Base-by-base conservation (phyloP, 2,888 invertebrate species). In the Drosophila nigricruria region DNA sequence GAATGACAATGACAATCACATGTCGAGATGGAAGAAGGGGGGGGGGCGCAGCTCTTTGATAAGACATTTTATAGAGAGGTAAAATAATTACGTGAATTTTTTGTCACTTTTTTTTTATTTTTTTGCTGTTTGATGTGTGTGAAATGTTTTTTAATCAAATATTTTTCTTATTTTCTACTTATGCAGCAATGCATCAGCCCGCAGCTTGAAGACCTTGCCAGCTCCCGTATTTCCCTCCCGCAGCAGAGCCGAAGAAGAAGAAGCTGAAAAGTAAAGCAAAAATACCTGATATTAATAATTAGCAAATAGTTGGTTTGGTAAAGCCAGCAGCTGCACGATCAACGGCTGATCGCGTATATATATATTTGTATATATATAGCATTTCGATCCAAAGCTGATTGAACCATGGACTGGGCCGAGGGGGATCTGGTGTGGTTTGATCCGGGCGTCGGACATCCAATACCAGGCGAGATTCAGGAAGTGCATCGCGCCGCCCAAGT, bases 341-440 rank as follows among this genome's bases (percentile, higher is more conserved):
- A 18, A 60, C 52, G 36, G 52, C 32, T 30, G 38, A 60, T 60
- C 47, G 27, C 32, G 27, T 32, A 43, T 20, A 25, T 32, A 47
- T 30, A 47, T 18, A 27, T 2, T 27, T 6, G 12, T 18, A 30
- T 18, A 49, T 32, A 49, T 49, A 49, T 38, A 38, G 16, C 27
- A 40, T 16, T 23, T 23, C 20, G 40, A 59, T 34, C 53, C 36
- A 36, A 40, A 52, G 36, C 52, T 52, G 52, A 34, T 2, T 32
- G 52, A 52, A 10, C 52, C 52, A 93, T 94, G 93, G 95, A 96
- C 92, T 96, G 96, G 96, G 93, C 94, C 87, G 94, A 95, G 94
- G 97, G 98, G 70, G 97, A 98, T 93, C 94, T 97, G 93, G 97
- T 98, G 91, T 98, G 98, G 98, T 98, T 98, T 94, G 97, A 98